Percentiles rank a stretch among this genome's conserved stretches.
phyloP scores from a whole-genome alignment of 2,797 vertebrate species.

The Chloroceryle amazona region DNA sequence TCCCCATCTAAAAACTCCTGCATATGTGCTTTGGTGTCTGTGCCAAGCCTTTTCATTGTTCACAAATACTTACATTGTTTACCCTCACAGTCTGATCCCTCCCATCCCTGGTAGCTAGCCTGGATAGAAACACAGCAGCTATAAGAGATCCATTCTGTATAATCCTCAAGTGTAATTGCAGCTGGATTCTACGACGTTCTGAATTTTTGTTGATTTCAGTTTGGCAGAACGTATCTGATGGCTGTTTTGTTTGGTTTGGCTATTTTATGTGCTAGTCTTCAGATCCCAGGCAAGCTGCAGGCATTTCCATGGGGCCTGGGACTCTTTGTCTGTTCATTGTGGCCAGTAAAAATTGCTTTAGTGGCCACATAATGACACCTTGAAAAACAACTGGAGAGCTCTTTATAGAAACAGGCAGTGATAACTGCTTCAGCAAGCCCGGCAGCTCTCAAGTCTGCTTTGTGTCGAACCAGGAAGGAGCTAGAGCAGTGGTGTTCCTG shows the following conservation, averaged over 20 bases:
- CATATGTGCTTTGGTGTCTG: neutral
- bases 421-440: neutral
- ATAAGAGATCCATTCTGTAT: neutral
- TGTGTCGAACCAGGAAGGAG: neutral
- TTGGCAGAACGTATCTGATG: neutral
- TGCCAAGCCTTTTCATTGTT: conserved; percentile 24
- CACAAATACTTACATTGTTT: conserved; percentile 8
- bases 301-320: neutral
- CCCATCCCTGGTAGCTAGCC: neutral
- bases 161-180: neutral
- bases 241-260: neutral
- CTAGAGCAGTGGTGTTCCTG: neutral
- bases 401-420: neutral
- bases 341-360: neutral
- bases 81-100: neutral
- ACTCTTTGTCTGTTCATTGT: neutral
- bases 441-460: neutral
- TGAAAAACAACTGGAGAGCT: neutral
- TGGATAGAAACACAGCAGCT: neutral
- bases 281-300: neutral
- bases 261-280: neutral
- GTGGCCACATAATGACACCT: neutral
- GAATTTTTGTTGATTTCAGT: neutral
- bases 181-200: neutral
- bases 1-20: neutral